Conservation (phyloP, 1,140 invertebrate genomes). For the Aphis craccivora region DNA sequence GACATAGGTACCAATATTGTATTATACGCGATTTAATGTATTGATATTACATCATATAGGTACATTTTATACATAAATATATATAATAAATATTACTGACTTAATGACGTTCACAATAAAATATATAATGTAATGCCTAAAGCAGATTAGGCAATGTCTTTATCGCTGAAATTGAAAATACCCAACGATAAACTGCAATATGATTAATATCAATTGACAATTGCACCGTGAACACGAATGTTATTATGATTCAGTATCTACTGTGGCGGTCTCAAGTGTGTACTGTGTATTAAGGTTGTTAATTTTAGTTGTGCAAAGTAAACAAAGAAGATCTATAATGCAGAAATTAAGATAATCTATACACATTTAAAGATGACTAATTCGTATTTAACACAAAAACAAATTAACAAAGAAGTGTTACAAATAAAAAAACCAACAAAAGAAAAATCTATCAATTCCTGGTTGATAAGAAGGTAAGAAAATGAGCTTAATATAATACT, state of each 20-base stretch:
- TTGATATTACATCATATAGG: too few species aligned
- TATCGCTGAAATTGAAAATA: constrained; percentile 38
- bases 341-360: background rate
- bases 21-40: too few species aligned
- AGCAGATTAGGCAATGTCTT: background rate
- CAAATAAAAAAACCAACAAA: background rate
- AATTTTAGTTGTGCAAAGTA: background rate
- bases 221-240: background rate
- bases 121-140: constrained; percentile 8
- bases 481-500: background rate
- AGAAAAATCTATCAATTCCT: background rate
- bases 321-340: background rate
- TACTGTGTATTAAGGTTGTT: background rate
- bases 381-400: background rate
- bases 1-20: too few species aligned
- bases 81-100: background rate
- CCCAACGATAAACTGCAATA: background rate
- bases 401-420: background rate
- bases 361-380: background rate
- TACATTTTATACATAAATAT: background rate
- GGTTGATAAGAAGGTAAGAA: background rate
- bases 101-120: background rate
- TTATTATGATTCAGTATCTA: constrained; percentile 31
- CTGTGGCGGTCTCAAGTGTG: background rate
- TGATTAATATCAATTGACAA: constrained; percentile 42